Percentiles rank a stretch among this genome's conserved stretches.
These are phyloP conservation scores for Melitaea cinxia DNA, from an alignment of 1,140 invertebrate genomes.

Conservation along the genomic window DNA sequence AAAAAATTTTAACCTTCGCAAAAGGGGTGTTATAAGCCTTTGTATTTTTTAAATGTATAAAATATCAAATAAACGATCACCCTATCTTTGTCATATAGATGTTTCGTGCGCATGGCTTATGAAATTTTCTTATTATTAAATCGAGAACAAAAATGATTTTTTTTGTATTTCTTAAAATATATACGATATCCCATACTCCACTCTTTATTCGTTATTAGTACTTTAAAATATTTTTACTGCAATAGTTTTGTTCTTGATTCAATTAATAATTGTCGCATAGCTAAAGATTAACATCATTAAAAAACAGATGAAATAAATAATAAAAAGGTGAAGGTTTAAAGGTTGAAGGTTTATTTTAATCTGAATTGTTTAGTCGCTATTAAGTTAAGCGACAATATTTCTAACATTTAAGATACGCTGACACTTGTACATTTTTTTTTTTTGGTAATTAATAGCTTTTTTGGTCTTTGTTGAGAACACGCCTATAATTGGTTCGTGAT, in stretches of 20 bases:
- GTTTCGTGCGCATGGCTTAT: constrained; percentile 27
- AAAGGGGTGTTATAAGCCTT: background rate
- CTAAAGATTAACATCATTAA: background rate
- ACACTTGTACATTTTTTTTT: constrained; percentile 14
- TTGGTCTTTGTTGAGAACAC: background rate
- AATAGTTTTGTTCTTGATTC: constrained; percentile 5
- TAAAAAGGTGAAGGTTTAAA: too few relatives aligned
- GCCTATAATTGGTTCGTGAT: background rate
- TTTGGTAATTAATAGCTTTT: background rate
- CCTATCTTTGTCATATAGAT: constrained; percentile 30
- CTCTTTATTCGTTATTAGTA: background rate
- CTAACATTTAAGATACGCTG: background rate
- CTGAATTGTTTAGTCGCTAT: too few relatives aligned
- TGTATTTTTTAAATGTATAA: background rate
- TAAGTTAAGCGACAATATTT: constrained; percentile 16
- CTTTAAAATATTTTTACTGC: background rate
- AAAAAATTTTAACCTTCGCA: background rate
- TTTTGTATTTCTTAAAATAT: too few relatives aligned
- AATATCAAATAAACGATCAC: constrained; percentile 3
- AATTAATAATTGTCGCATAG: constrained; percentile 4
- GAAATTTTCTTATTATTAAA: constrained; percentile 1
- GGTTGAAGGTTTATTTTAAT: too few relatives aligned
- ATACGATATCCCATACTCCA: too few relatives aligned
- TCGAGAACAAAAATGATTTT: background rate
- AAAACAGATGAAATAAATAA: too few relatives aligned